Evolutionary conservation across 2,888 invertebrate genomes (phyloP), one percentile per base, ranked within the genome.

Genomic region (Blastobasis lacticolella): DNA sequence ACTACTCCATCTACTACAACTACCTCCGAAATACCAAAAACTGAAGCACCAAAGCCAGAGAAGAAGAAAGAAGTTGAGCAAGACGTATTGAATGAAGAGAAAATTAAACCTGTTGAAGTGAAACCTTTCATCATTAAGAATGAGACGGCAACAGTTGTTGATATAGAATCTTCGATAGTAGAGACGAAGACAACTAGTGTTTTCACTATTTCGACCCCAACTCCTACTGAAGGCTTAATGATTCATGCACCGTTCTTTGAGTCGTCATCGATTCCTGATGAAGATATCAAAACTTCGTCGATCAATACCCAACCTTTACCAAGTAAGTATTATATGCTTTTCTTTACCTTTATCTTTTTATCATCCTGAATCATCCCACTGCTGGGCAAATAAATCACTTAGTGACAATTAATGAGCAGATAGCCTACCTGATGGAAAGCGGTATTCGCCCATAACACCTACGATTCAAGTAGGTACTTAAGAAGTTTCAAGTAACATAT

Each of bases 21-120:
- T 51, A 61, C 61, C 9, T 63, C 60, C 8, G 57, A 61, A 54
- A 54, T 52, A 48, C 41, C 59, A 1, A 62, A 65, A 45, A 64
- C 66, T 10, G 61, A 64, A 38, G 63, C 63, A 50, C 56, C 66
- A 1, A 81, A 84, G 60, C 57, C 63, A 5, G 83, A 86, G 6
- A 85, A 85, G 57, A 84, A 86, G 52, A 84, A 84, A 69, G 82
- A 84, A 0, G 55, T 53, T 2, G 84, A 84, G 2, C 85, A 84
- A 60, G 78, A 81, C 5, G 78, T 76, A 60, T 64, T 56, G 8
- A 65, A 65, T n/a, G 81, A 75, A 70, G 67, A 78, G 10, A 62
- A 60, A 55, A 53, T 57, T 37, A 65, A 63, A 48, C 53, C 57
- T 5, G 49, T 56, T 49, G 55, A 60, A 5, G 64, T 71, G 1